phyloP scores from a whole-genome alignment of 1,140 invertebrate genomes.

The Rhagoletis pomonella region DNA sequence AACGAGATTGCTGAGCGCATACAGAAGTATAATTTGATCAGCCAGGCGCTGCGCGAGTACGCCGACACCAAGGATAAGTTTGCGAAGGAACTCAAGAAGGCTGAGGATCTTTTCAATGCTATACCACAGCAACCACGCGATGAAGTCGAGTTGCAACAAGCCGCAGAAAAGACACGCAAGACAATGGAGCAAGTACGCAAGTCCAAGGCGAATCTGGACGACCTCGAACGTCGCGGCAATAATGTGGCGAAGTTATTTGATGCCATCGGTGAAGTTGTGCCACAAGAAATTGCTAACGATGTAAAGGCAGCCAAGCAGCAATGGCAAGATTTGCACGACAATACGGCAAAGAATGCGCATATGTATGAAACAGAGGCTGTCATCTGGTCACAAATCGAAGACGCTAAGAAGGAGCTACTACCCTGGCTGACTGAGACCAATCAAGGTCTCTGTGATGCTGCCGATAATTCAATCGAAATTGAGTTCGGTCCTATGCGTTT shows the following conservation, averaged over 20 bases:
- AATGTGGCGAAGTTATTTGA: slow-evolving; percentile 83
- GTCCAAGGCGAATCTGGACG: slow-evolving; percentile 83
- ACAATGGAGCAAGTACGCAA: slow-evolving; percentile 83
- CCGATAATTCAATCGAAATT: slow-evolving; percentile 85
- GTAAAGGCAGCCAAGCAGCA: slow-evolving; percentile 79
- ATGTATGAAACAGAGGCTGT: slow-evolving; percentile 90
- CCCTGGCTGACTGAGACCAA: slow-evolving; percentile 90
- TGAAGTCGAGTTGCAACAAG: slow-evolving; percentile 76
- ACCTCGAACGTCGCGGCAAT: slow-evolving; percentile 83
- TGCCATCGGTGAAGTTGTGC: slow-evolving; percentile 84
- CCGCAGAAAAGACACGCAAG: slow-evolving; percentile 84
- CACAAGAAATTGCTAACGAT: slow-evolving; percentile 79
- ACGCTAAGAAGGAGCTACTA: slow-evolving; percentile 86
- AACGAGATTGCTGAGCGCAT: slow-evolving; percentile 84
- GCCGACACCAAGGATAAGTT: slow-evolving; percentile 82
- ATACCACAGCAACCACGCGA: slow-evolving; percentile 68
- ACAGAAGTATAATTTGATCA: slow-evolving; percentile 83
- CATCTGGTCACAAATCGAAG: slow-evolving; percentile 94
- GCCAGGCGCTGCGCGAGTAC: slow-evolving; percentile 84
- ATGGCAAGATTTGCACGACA: slow-evolving; percentile 85
- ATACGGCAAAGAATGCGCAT: slow-evolving; percentile 82
- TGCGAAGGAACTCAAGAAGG: slow-evolving; percentile 81
- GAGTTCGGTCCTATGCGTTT: slow-evolving; percentile 86
- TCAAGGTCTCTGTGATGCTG: slow-evolving; percentile 82
- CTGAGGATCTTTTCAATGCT: slow-evolving; percentile 69